These are phyloP conservation scores for Argentina silus DNA, from an alignment of 2,797 vertebrate species.

Conservation along the genomic window DNA sequence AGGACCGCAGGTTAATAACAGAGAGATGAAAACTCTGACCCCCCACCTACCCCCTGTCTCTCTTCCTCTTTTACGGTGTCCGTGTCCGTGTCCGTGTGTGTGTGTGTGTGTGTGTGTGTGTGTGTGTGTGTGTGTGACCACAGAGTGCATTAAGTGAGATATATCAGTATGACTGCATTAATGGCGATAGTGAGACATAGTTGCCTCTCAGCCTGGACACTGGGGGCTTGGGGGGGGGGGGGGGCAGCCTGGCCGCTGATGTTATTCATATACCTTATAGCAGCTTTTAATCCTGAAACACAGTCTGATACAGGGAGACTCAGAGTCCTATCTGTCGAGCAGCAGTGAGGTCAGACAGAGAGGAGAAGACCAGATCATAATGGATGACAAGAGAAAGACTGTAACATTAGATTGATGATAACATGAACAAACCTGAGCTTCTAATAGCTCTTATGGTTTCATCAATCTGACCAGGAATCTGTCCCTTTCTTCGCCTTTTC, in stretches of 20 bases:
- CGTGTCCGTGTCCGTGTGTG: slow-evolving; percentile 19
- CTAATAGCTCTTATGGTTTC: slow-evolving; percentile 71
- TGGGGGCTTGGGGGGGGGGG: neutral
- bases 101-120: neutral
- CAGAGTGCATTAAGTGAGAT: slow-evolving; percentile 76
- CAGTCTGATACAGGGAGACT: neutral
- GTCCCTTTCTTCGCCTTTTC: slow-evolving; percentile 68
- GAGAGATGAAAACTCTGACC: slow-evolving; percentile 67
- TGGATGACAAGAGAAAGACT: slow-evolving; percentile 53
- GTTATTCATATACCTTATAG: slow-evolving; percentile 36
- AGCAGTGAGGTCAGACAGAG: slow-evolving; percentile 34
- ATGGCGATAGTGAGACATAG: slow-evolving; percentile 60
- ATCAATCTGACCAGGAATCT: slow-evolving; percentile 73
- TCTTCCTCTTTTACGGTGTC: slow-evolving; percentile 38
- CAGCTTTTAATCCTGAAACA: slow-evolving; percentile 50
- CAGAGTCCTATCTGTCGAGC: slow-evolving; percentile 37
- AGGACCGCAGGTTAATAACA: slow-evolving; percentile 80
- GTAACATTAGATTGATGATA: slow-evolving; percentile 76
- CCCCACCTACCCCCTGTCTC: slow-evolving; percentile 42
- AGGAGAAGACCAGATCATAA: slow-evolving; percentile 60
- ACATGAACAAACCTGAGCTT: slow-evolving; percentile 73
- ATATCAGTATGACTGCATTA: slow-evolving; percentile 61
- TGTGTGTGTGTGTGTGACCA: slow-evolving; percentile 58
- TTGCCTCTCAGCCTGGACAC: neutral
- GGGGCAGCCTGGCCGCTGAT: neutral